Conservation (phyloP, 2,797 vertebrate species). For the Enteromius unitaeniatus region DNA sequence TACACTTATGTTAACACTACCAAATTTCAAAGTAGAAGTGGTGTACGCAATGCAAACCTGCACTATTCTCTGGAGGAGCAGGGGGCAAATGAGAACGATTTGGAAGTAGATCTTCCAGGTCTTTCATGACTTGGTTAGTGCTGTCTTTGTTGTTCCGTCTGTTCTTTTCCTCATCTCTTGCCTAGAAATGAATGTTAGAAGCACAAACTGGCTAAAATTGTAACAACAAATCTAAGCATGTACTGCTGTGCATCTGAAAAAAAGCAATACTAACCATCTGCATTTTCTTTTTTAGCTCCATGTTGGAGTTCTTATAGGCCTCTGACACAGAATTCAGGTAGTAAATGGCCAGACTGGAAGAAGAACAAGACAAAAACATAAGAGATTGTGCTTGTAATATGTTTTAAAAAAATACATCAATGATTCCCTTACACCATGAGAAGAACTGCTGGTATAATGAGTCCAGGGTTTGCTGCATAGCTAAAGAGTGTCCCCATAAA, state of each 20-base stretch:
- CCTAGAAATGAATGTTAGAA: constrained; percentile 69
- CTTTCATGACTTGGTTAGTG: constrained; percentile 83
- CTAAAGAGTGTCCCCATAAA: constrained; percentile 94
- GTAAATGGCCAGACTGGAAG: constrained; percentile 91
- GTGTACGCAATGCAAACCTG: constrained; percentile 45
- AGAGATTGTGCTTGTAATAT: not conserved
- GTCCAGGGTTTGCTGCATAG: constrained; percentile 93
- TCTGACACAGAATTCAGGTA: constrained; percentile 93
- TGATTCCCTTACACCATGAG: constrained; percentile 79
- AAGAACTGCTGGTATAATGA: constrained; percentile 94
- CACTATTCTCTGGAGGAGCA: constrained; percentile 9
- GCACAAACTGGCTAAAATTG: not conserved
- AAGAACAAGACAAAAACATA: not conserved
- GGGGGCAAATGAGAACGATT: constrained; percentile 66
- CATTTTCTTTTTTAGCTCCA: constrained; percentile 97
- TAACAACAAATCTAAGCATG: not conserved
- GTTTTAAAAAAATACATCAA: not conserved
- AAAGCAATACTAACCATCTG: constrained; percentile 82
- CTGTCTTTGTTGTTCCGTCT: constrained; percentile 87
- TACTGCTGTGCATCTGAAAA: not conserved
- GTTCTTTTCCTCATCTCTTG: constrained; percentile 93
- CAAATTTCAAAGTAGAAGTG: not conserved
- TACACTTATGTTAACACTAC: not conserved
- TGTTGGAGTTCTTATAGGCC: constrained; percentile 88
- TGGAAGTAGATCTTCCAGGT: constrained; percentile 84